Conservation (phyloP, 2,113 vertebrate species). For the Takifugu flavidus region DNA sequence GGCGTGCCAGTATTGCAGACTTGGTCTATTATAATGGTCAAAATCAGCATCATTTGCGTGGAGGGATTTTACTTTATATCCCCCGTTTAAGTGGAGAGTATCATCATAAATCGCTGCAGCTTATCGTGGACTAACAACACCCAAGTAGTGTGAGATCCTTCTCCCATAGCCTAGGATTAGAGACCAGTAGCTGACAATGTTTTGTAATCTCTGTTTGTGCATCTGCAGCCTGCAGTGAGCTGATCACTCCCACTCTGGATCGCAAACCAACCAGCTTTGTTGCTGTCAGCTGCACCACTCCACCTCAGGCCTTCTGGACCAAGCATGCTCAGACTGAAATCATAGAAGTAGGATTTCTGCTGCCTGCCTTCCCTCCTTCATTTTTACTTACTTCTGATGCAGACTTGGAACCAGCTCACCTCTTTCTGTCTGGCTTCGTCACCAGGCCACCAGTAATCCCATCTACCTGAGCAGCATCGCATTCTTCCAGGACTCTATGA, state of each 20-base stretch:
- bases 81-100: conserved; percentile 1
- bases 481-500: conserved; percentile 96
- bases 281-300: conserved; percentile 95
- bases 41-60: neutral
- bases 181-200: conserved; percentile 32
- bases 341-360: conserved; percentile 83
- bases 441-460: conserved; percentile 95
- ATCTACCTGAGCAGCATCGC: conserved; percentile 97
- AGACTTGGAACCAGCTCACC: neutral
- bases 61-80: neutral
- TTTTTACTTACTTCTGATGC: too few relatives aligned
- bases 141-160: conserved; percentile 10
- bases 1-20: too few relatives aligned
- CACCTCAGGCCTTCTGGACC: conserved; percentile 99
- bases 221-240: conserved; percentile 90
- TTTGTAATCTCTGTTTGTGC: conserved; percentile 41
- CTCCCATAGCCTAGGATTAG: conserved; percentile 27
- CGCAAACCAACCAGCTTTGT: conserved; percentile 98
- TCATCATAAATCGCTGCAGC: conserved; percentile 1
- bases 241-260: conserved; percentile 89
- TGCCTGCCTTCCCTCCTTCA: neutral
- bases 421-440: neutral
- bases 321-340: conserved; percentile 98
- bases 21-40: too few relatives aligned
- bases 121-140: conserved; percentile 5